phyloP scores from a whole-genome alignment of 1,140 invertebrate genomes.

The Episyrphus balteatus region DNA sequence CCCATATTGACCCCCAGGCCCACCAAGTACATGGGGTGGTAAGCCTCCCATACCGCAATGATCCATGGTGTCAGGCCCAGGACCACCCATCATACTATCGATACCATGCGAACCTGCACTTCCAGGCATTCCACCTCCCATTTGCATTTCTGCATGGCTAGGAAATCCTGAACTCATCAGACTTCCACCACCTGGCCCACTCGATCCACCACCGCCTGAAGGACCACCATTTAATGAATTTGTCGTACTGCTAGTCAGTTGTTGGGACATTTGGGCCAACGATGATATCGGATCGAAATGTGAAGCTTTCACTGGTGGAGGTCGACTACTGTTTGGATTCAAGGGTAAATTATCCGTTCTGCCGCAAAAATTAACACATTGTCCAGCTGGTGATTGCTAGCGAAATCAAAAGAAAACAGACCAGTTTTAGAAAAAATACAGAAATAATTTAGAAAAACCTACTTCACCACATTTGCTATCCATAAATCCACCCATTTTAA shows the following conservation, averaged over 20 bases:
- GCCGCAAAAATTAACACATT: conserved; percentile 30
- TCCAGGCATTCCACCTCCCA: conserved; percentile 1
- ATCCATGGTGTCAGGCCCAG: conserved; percentile 26
- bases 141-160: conserved; percentile 28
- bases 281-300: conserved; percentile 88
- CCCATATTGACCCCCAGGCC: conserved; percentile 7
- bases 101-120: conserved; percentile 10
- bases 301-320: conserved; percentile 45
- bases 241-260: conserved; percentile 64
- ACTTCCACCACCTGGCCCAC: conserved; percentile 36
- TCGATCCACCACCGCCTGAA: conserved; percentile 40
- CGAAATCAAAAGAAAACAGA: neutral
- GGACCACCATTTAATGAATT: conserved; percentile 28
- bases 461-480: neutral
- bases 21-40: conserved; percentile 26
- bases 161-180: neutral
- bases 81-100: conserved; percentile 27
- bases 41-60: conserved; percentile 24
- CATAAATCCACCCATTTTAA: conserved; percentile 1
- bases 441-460: neutral
- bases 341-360: conserved; percentile 70
- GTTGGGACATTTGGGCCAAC: conserved; percentile 87
- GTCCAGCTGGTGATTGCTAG: neutral
- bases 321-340: conserved; percentile 61
- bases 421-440: neutral